phyloP scores from a whole-genome alignment of 2,113 vertebrate genomes.

The Elephas maximus region DNA sequence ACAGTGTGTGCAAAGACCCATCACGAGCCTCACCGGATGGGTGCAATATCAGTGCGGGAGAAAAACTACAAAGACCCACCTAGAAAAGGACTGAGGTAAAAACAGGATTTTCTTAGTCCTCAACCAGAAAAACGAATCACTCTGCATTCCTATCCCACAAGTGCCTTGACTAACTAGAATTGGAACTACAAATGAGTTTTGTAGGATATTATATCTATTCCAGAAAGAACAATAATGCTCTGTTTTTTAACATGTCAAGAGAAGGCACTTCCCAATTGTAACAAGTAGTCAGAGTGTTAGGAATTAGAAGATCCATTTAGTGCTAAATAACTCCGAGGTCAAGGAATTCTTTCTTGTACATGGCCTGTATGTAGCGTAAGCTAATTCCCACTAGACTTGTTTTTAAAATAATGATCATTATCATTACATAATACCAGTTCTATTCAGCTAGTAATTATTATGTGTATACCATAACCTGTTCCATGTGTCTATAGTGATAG shows the following conservation, averaged over 20 bases:
- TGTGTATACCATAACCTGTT: accelerated
- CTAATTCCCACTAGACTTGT: accelerated
- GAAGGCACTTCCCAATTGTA: not conserved
- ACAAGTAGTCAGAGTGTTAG: not conserved
- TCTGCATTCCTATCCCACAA: too few relatives aligned
- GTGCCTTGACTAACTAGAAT: too few relatives aligned
- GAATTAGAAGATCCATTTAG: not conserved
- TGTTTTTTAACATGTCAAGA: not conserved
- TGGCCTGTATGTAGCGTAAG: accelerated
- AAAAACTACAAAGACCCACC: accelerated
- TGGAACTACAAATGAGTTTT: not conserved
- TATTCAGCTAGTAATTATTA: accelerated
- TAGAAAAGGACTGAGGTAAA: not conserved
- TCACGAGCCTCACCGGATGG: accelerated
- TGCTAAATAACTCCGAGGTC: accelerated
- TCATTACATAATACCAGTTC: accelerated
- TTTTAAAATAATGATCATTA: accelerated
- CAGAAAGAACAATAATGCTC: not conserved
- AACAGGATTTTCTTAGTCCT: accelerated
- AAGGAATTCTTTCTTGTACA: too few relatives aligned
- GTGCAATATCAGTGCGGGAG: accelerated
- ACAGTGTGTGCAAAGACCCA: accelerated
- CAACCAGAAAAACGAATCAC: accelerated
- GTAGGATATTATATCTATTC: not conserved
- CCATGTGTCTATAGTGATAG: accelerated